These are phyloP conservation scores for Lamellibrachia columna DNA, from an alignment of 2,888 invertebrate genomes.

Conservation along the genomic window DNA sequence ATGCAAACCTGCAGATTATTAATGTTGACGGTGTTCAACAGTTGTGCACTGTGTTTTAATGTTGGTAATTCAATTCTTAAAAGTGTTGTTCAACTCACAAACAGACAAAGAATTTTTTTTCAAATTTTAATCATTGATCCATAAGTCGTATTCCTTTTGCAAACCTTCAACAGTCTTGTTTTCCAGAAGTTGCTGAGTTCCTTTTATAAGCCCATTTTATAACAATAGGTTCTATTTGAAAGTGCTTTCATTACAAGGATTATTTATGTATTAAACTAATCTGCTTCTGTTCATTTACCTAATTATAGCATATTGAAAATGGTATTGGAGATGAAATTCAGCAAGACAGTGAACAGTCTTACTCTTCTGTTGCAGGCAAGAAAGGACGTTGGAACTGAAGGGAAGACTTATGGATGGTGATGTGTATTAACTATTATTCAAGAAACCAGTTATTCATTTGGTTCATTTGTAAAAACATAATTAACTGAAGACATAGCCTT, in stretches of 20 bases:
- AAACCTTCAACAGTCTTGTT: too few species aligned
- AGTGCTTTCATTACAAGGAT: background rate
- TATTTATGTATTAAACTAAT: background rate
- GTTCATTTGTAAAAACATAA: background rate
- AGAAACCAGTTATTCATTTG: background rate
- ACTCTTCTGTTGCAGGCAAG: background rate
- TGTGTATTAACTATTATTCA: background rate
- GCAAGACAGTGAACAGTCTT: background rate
- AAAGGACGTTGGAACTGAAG: background rate
- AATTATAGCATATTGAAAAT: background rate
- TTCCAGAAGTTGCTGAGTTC: too few species aligned
- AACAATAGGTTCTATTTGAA: background rate
- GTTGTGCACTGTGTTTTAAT: too few species aligned
- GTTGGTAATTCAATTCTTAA: too few species aligned
- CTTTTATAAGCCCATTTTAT: too few species aligned
- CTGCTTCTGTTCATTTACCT: background rate
- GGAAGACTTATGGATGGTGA: background rate
- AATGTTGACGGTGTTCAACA: background rate
- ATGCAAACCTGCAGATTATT: background rate
- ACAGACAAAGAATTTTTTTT: too few species aligned
- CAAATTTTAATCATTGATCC: too few species aligned
- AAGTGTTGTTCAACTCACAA: too few species aligned
- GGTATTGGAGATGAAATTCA: background rate
- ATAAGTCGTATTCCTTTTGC: too few species aligned
- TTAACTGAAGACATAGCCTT: background rate